Evolutionary conservation across 2,797 vertebrate genomes (phyloP).

Genomic region (Ctenopoma kingsleyae): DNA sequence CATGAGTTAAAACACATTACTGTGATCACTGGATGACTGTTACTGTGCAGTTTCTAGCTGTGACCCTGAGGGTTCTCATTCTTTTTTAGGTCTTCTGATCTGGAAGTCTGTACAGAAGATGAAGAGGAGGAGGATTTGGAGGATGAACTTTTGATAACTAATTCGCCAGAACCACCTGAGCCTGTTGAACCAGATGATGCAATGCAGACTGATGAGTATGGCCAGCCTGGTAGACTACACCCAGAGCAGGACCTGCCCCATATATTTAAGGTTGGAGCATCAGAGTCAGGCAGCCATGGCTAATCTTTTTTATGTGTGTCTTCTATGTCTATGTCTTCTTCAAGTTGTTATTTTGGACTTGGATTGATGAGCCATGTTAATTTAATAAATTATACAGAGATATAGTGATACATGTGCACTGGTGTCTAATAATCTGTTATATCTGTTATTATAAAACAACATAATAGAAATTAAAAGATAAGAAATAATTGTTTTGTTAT

Average conservation of each 20-base stretch:
- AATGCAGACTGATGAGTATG: slow-evolving; percentile 39
- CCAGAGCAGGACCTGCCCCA: slow-evolving; percentile 70
- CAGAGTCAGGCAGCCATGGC: neutral
- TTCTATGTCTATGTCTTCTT: slow-evolving; percentile 5
- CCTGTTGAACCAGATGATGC: slow-evolving; percentile 50
- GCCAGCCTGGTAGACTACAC: slow-evolving; percentile 61
- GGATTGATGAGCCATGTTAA: neutral
- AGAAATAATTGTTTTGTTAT: neutral
- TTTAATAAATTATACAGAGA: neutral
- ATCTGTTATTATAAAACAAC: too few relatives aligned
- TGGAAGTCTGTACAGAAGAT: accelerated
- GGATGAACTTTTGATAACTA: slow-evolving; percentile 27
- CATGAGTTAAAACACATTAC: too few relatives aligned
- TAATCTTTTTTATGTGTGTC: neutral
- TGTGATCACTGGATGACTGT: too few relatives aligned
- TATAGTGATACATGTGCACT: neutral
- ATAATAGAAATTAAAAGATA: too few relatives aligned
- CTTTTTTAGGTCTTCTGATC: slow-evolving; percentile 45
- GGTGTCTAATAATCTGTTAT: neutral
- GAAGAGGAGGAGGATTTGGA: slow-evolving; percentile 16
- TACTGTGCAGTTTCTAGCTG: neutral
- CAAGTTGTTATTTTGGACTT: neutral
- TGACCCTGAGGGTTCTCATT: neutral
- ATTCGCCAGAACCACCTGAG: slow-evolving; percentile 76
- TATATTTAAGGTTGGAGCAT: slow-evolving; percentile 69